Base-by-base conservation (phyloP, 2,888 invertebrate genomes). In the Drosophila phalerata region DNA sequence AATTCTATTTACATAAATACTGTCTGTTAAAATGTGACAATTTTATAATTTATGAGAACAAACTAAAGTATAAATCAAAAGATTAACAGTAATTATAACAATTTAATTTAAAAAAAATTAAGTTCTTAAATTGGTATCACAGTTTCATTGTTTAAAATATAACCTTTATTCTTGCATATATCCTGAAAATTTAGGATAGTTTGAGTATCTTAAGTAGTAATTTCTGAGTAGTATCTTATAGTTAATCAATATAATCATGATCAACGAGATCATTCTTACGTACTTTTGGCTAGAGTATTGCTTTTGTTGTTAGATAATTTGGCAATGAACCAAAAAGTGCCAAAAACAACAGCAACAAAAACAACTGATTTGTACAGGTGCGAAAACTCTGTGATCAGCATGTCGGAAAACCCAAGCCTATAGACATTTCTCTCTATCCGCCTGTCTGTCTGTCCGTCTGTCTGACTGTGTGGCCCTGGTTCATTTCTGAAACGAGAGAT, bases 341-440 rank as follows among this genome's bases (percentile, higher is more conserved):
- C 37, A 37, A 45, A 40, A 73, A 53, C 42, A 79, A 17, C 40
- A 79, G 13, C 40, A 57, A 53, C 32, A 67, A 76, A 32, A 69
- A 70, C 51, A 70, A 70, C 52, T 66, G 69, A 83, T 73, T 77
- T 88, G 75, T 84, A 75, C 88, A 89, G 88, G 88, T 89, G 88
- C 70, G 90, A 89, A 90, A 89, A 83, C 66, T 69, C 89, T 89
- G 69, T 88, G 88, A 89, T 89, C 88, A 84, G 45, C 48, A 34
- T 42, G 52, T 63, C 49, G 66, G 57, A 71, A 52, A 66, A 63
- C 43, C 61, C 42, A 69, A 63, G 43, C 65, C 48, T 17, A 37
- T 52, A 40, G 37, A 19, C 48, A 52, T 43, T 43, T 61, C n/a
- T 34, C 25, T 40, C 51, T 42, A 1, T 19, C n/a, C 25, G 17